phyloP scores from a whole-genome alignment of 2,797 vertebrate species.

The Sebastes oblongus region DNA sequence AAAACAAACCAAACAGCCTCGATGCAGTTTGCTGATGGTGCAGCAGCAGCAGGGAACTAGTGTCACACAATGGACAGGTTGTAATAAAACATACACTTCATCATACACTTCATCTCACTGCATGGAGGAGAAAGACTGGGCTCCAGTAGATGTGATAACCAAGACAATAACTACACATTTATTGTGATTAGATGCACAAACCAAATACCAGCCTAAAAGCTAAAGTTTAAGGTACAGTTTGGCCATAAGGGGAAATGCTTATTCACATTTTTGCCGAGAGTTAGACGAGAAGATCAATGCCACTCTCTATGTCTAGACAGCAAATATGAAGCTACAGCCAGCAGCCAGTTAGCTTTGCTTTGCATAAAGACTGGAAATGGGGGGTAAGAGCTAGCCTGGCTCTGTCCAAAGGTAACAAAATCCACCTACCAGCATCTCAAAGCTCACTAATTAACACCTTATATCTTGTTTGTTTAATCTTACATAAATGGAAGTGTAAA shows the following conservation, averaged over 20 bases:
- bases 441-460: not conserved
- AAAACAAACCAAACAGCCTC: conserved; percentile 38
- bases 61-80: conserved; percentile 38
- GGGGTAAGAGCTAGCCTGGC: not conserved
- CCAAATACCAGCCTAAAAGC: not conserved
- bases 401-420: not conserved
- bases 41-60: conserved; percentile 47
- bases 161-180: not conserved
- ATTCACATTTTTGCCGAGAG: not conserved
- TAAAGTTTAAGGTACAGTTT: not conserved
- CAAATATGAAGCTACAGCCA: not conserved
- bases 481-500: not conserved
- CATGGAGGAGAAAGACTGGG: not conserved
- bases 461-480: not conserved
- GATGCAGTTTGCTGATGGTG: conserved; percentile 55
- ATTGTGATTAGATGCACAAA: not conserved
- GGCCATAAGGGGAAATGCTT: not conserved
- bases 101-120: conserved; percentile 13
- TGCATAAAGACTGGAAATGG: not conserved
- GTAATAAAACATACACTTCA: conserved; percentile 44
- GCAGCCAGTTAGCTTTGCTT: not conserved
- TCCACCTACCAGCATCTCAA: not conserved
- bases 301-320: not conserved
- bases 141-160: not conserved
- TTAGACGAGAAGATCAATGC: not conserved